Conservation (phyloP, 2,113 vertebrate genomes). For the Lethenteron camtschaticum region DNA sequence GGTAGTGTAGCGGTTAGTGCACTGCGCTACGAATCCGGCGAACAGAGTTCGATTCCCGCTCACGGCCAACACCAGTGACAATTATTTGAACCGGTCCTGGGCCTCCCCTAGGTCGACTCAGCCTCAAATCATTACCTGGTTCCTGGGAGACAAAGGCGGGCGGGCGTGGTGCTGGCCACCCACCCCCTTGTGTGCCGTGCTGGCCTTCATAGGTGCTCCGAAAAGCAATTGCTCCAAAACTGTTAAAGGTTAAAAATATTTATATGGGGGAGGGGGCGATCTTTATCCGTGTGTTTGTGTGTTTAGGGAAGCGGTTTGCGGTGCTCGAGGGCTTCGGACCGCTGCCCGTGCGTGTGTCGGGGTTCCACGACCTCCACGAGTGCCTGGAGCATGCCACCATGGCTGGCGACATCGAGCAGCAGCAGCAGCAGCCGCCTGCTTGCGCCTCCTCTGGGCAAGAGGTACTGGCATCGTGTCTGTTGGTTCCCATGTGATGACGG, state of each 20-base stretch:
- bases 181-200: no score
- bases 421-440: conserved; percentile 25
- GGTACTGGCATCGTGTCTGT: conserved; percentile 20
- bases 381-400: conserved; percentile 88
- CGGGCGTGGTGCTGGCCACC: no score
- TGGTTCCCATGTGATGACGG: no score
- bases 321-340: conserved; percentile 88
- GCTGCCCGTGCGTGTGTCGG: conserved; percentile 88
- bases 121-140: no score
- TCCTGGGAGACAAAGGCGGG: no score
- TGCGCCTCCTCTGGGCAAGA: conserved; percentile 38
- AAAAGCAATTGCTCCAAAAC: background rate
- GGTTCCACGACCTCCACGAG: conserved; percentile 62
- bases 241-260: background rate
- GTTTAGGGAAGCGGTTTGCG: conserved; percentile 46
- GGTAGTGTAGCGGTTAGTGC: no score
- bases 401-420: conserved; percentile 54
- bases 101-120: no score
- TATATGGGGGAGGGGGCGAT: background rate
- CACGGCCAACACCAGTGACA: no score
- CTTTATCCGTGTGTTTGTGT: conserved; percentile 9
- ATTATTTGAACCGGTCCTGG: no score
- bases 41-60: no score
- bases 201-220: no score
- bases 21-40: no score